Evolutionary conservation across 92 coral and sea anemone genomes (phyloP).

Genomic region (Isaurus tuberculatus): DNA sequence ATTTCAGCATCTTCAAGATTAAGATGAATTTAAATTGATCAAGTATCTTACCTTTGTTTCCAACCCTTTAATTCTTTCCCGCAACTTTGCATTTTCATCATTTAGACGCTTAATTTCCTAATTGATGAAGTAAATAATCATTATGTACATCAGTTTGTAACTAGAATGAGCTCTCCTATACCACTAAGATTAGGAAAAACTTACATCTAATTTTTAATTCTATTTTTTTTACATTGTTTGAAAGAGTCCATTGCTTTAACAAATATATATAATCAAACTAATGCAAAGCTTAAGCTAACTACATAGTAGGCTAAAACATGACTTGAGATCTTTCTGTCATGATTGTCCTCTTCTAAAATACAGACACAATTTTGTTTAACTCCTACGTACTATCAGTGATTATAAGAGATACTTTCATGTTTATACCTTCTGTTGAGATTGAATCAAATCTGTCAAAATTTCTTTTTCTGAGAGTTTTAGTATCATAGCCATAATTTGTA

Average conservation of each 20-base stretch:
- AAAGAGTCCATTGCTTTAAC: too few species aligned
- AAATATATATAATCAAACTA: too few species aligned
- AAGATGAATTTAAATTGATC: too few species aligned
- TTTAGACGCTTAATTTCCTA: conserved; percentile 96
- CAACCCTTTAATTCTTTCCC: conserved; percentile 78
- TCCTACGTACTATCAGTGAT: background rate
- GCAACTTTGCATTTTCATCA: conserved; percentile 90
- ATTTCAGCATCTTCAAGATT: too few species aligned
- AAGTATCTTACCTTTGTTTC: conserved; percentile 86
- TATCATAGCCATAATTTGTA: conserved; percentile 77
- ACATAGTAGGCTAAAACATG: too few species aligned
- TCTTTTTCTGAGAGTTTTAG: conserved; percentile 87
- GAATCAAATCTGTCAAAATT: conserved; percentile 79
- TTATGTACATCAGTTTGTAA: too few species aligned
- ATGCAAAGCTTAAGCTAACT: too few species aligned
- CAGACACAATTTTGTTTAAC: background rate
- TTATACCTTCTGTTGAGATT: conserved; percentile 86
- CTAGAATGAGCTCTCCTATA: too few species aligned
- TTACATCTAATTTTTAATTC: too few species aligned
- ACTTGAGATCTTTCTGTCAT: background rate
- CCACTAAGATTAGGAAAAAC: too few species aligned
- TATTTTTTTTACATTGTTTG: too few species aligned
- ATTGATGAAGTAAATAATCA: background rate
- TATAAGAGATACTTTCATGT: background rate
- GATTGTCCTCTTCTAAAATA: background rate